These are phyloP conservation scores for Diabrotica undecimpunctata DNA, from an alignment of 1,140 invertebrate genomes.

Conservation along the genomic window DNA sequence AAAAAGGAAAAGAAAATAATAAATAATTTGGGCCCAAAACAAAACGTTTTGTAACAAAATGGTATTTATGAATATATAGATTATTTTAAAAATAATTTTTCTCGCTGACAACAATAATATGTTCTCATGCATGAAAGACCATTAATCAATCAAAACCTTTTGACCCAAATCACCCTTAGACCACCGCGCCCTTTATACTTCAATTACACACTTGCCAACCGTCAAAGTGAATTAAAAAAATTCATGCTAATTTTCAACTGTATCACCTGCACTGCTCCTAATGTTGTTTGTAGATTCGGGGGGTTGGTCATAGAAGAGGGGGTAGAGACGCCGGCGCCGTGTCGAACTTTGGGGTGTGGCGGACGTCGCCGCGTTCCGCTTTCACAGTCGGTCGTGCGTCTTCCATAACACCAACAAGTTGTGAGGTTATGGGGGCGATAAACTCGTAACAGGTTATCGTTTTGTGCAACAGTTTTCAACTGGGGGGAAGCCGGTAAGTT, in stretches of 20 bases:
- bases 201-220: constrained; percentile 12
- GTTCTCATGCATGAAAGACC: too few species aligned
- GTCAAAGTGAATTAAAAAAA: constrained; percentile 15
- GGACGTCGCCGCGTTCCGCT: constrained; percentile 35
- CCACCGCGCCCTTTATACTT: constrained; percentile 4
- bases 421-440: constrained; percentile 5
- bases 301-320: constrained; percentile 15
- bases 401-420: constrained; percentile 24
- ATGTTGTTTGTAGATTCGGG: constrained; percentile 21
- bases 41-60: too few species aligned
- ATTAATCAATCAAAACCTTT: constrained; percentile 7
- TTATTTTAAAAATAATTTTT: too few species aligned
- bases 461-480: constrained; percentile 12
- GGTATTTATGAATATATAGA: too few species aligned
- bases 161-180: constrained; percentile 1
- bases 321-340: constrained; percentile 40
- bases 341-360: constrained; percentile 37
- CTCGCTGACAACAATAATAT: too few species aligned
- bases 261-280: constrained; percentile 26
- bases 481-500: constrained; percentile 1
- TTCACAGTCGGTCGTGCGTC: constrained; percentile 40
- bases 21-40: too few species aligned
- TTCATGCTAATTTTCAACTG: constrained; percentile 19
- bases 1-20: too few species aligned
- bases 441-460: constrained; percentile 13